Evolutionary conservation across 2,797 vertebrate genomes (phyloP), one percentile per base, ranked within the genome.

Genomic region (Sphaeramia orbicularis): DNA sequence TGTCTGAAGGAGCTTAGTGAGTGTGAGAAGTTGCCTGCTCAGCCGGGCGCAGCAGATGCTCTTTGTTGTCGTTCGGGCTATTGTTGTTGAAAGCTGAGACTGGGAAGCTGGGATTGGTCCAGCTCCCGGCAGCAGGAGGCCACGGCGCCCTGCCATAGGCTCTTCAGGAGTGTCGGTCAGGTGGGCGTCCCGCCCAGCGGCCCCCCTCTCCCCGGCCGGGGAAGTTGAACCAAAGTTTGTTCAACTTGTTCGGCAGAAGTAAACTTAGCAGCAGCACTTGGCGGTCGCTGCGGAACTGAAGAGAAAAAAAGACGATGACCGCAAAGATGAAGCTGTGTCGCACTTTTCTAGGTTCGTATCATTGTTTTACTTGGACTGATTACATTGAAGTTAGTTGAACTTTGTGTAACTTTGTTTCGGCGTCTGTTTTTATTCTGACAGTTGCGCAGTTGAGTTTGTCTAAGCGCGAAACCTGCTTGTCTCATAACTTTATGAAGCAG

Each of bases 261-360:
- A 92, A 93, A 93, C 73, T 89, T 86, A 51, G 61, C 79, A 51
- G 70, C 76, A 36, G 86, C 76, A 67, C 72, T 71, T 7, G 78
- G 76, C 76, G 90, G 86, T 83, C 72, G 78, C 80, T 69, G 70
- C 70, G 83, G 73, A 61, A 68, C 66, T 43, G 76, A 75, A 49
- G 47, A 70, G 58, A 63, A 42, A 49, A 44, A 5, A 16, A 71
- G 21, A 48, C 61, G 41, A 79, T 63, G 69, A 88, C 76, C 74
- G 93, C 93, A 85, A 93, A 90, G 86, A 97, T 98, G 97, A 96
- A 94, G 91, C 94, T 97, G 92, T 98, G 97, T 71, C 94, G 94
- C 90, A 92, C 90, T 67, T 97, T 98, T 89, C 93, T 98, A 81
- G 97, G 97, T 99, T 93, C 86, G 96, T 98, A 92, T 59, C 49